These are phyloP conservation scores for Pseudochirops cupreus DNA, from an alignment of 2,797 vertebrate genomes.

Conservation along the genomic window DNA sequence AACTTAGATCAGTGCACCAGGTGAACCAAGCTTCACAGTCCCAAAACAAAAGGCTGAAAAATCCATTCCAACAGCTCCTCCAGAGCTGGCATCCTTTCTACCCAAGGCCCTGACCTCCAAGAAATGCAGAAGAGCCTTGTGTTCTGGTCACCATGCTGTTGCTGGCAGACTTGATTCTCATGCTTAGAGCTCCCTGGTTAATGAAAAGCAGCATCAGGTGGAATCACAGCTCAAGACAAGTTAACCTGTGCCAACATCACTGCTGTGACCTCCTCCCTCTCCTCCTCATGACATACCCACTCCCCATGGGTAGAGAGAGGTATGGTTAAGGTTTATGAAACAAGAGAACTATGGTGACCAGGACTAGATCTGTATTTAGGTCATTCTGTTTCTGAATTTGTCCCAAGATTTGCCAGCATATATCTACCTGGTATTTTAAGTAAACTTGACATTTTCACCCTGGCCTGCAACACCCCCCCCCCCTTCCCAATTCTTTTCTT, in stretches of 20 bases:
- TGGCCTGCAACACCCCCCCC: neutral
- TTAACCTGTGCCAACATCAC: slow-evolving; percentile 23
- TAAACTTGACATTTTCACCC: slow-evolving; percentile 49
- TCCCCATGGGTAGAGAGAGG: slow-evolving; percentile 30
- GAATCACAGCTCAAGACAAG: neutral
- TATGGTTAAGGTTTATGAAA: slow-evolving; percentile 55
- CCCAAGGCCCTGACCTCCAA: neutral
- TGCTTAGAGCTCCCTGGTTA: neutral
- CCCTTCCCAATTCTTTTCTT: neutral
- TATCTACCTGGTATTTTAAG: slow-evolving; percentile 19
- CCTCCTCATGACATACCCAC: slow-evolving; percentile 12
- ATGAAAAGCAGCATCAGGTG: neutral
- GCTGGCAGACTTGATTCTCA: neutral
- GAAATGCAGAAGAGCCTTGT: neutral
- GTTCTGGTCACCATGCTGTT: neutral
- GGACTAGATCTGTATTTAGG: slow-evolving; percentile 42
- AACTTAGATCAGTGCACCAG: slow-evolving; percentile 42
- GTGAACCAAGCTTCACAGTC: slow-evolving; percentile 25
- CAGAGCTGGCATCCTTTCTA: slow-evolving; percentile 31
- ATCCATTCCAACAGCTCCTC: slow-evolving; percentile 47
- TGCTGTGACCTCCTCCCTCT: neutral
- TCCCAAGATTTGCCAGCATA: neutral
- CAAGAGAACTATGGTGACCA: slow-evolving; percentile 36
- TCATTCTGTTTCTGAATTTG: neutral
- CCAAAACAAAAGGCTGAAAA: slow-evolving; percentile 33